Evolutionary conservation across 2,797 vertebrate species (phyloP).

Genomic region (Carcharodon carcharias): DNA sequence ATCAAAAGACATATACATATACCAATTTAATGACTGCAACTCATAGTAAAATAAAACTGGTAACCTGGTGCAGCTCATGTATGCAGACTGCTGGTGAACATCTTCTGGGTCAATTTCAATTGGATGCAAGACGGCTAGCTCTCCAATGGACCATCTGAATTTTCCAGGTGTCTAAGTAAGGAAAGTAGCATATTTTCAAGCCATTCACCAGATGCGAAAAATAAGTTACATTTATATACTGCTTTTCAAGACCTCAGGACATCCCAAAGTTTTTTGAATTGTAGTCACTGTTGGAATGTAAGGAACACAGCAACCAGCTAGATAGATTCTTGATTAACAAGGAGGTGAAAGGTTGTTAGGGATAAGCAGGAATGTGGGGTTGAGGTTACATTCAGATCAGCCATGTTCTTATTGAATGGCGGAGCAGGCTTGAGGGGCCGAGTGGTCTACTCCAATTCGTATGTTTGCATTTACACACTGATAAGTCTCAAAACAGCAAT

Average conservation of each 20-base stretch:
- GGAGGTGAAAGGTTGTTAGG: no score
- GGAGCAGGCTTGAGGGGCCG: no score
- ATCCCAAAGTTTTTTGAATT: background rate
- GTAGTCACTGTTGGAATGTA: background rate
- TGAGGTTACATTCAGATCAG: no score
- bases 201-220: no score
- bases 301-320: no score
- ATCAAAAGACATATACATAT: background rate
- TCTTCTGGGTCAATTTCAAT: slow-evolving; percentile 91
- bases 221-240: background rate
- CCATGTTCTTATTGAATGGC: no score
- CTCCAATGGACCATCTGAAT: slow-evolving; percentile 95
- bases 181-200: background rate
- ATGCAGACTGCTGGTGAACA: slow-evolving; percentile 82
- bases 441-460: no score
- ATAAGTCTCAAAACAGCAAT: background rate
- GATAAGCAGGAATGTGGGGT: no score
- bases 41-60: slow-evolving; percentile 40
- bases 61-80: slow-evolving; percentile 81
- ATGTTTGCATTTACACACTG: no score
- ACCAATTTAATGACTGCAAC: background rate
- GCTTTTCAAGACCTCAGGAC: background rate
- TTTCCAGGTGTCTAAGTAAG: slow-evolving; percentile 75
- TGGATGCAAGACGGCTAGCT: slow-evolving; percentile 85
- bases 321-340: no score